phyloP scores from a whole-genome alignment of 2,113 vertebrate genomes.

The mouse (Mus musculus) region GRCm39 chr10:56682501-56683000 shows the following conservation, averaged over 20 bases:
- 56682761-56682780: slow-evolving; percentile 68
- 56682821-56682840: slow-evolving; percentile 80
- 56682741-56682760: slow-evolving; percentile 75
- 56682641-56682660: slow-evolving; percentile 15
- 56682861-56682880: slow-evolving; percentile 73
- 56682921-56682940: background rate
- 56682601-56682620: slow-evolving; percentile 56
- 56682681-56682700: slow-evolving; percentile 42
- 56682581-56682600: slow-evolving; percentile 4
- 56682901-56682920: slow-evolving; percentile 57
- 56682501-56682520: background rate
- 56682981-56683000: slow-evolving; percentile 80
- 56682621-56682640: background rate
- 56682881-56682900: slow-evolving; percentile 63
- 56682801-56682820: slow-evolving; percentile 72
- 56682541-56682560: slow-evolving; percentile 14
- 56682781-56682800: slow-evolving; percentile 81
- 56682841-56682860: slow-evolving; percentile 81
- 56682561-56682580: slow-evolving; percentile 7
- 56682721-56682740: slow-evolving; percentile 60
- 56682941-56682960: slow-evolving; percentile 48
- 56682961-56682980: slow-evolving; percentile 77
- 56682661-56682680: slow-evolving; percentile 48
- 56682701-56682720: slow-evolving; percentile 72
- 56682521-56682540: background rate